These are phyloP conservation scores for Drosophila rhopaloa DNA, from an alignment of 1,140 invertebrate species.

Conservation along the genomic window DNA sequence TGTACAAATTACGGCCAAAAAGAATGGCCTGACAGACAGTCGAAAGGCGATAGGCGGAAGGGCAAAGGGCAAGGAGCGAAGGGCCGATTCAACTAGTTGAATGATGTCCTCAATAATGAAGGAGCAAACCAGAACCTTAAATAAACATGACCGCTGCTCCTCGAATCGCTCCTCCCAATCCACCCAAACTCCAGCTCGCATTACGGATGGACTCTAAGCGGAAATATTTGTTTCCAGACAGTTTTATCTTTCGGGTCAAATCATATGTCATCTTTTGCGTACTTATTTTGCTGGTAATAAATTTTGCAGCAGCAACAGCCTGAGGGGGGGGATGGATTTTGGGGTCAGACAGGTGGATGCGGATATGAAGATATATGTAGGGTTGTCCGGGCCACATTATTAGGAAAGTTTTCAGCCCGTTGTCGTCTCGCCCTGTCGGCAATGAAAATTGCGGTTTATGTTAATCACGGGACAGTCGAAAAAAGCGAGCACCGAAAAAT, in stretches of 20 bases:
- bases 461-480: constrained; percentile 64
- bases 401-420: constrained; percentile 64
- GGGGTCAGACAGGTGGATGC: constrained; percentile 51
- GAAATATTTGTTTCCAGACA: constrained; percentile 77
- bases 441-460: constrained; percentile 75
- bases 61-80: constrained; percentile 1
- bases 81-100: constrained; percentile 72
- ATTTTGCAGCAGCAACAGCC: constrained; percentile 63
- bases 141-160: constrained; percentile 59
- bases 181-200: constrained; percentile 18
- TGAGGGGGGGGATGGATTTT: neutral
- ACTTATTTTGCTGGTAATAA: constrained; percentile 71
- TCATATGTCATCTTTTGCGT: constrained; percentile 82
- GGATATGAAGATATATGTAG: constrained; percentile 37
- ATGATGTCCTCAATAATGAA: constrained; percentile 81
- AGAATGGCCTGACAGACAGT: constrained; percentile 54
- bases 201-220: constrained; percentile 49
- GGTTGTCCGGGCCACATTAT: constrained; percentile 57
- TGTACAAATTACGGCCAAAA: constrained; percentile 69
- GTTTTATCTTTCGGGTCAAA: constrained; percentile 77
- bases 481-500: constrained; percentile 58
- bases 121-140: constrained; percentile 72
- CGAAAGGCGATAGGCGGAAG: constrained; percentile 12
- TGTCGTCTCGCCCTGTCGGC: constrained; percentile 40
- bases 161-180: constrained; percentile 18